These are phyloP conservation scores for Argopecten irradians DNA, from an alignment of 1,140 invertebrate genomes.

Conservation along the genomic window DNA sequence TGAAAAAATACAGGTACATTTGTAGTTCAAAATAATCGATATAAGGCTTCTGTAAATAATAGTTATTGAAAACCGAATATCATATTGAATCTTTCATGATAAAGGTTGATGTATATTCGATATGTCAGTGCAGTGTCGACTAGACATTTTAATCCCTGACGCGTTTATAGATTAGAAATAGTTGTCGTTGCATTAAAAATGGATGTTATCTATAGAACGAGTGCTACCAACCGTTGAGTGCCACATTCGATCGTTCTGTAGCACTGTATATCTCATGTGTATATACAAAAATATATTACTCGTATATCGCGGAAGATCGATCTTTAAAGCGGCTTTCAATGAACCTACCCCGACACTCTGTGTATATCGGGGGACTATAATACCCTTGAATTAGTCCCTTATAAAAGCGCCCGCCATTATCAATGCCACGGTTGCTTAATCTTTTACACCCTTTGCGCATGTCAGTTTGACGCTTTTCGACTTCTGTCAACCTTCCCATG, in stretches of 20 bases:
- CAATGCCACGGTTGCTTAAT: conserved; percentile 14
- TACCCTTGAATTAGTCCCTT: neutral
- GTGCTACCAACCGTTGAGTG: neutral
- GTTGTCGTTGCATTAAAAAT: neutral
- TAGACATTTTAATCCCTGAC: neutral
- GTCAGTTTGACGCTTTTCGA: conserved; percentile 15
- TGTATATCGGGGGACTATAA: neutral
- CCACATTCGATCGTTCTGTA: neutral
- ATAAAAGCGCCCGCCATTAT: neutral
- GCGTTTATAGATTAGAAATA: neutral
- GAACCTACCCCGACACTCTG: neutral
- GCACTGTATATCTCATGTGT: neutral
- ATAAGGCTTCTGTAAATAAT: too few relatives aligned
- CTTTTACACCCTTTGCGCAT: conserved; percentile 3
- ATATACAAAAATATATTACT: neutral
- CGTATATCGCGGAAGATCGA: neutral
- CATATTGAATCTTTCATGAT: too few relatives aligned
- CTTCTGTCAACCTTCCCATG: conserved; percentile 14
- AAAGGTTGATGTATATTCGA: too few relatives aligned
- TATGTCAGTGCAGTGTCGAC: too few relatives aligned
- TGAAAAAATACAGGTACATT: too few relatives aligned
- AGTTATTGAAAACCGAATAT: too few relatives aligned
- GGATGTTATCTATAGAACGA: neutral
- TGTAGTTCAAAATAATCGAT: too few relatives aligned
- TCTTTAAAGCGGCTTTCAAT: conserved; percentile 10